Conservation (phyloP, 2,797 vertebrate genomes). For the Macropus fuliginosus region DNA sequence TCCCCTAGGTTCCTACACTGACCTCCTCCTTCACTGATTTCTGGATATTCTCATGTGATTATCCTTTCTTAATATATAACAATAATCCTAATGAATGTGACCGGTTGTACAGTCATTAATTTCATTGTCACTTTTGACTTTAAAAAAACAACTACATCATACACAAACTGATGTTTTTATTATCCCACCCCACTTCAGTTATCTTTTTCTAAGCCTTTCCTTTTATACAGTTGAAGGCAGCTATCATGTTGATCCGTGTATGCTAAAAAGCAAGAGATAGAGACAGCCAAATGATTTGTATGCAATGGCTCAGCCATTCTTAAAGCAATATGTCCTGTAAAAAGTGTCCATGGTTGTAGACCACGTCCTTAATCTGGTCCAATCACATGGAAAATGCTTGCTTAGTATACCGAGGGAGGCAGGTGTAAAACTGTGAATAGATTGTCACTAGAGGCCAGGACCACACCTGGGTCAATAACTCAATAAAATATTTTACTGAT, state of each 20-base stretch:
- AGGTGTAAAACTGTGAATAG: background rate
- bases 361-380: background rate
- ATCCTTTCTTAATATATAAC: background rate
- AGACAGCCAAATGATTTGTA: background rate
- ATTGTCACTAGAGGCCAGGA: background rate
- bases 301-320: background rate
- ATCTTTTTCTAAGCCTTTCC: background rate
- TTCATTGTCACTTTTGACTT: background rate
- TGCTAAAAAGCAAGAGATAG: background rate
- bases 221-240: background rate
- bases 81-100: background rate
- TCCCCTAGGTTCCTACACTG: background rate
- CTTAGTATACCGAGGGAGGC: background rate
- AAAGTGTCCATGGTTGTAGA: background rate
- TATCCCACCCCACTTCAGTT: background rate
- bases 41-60: background rate
- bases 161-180: background rate
- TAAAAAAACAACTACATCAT: background rate
- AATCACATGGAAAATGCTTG: background rate
- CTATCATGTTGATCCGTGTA: background rate
- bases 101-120: background rate
- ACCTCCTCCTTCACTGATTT: background rate
- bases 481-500: background rate
- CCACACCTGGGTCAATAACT: background rate
- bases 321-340: conserved; percentile 11